Evolutionary conservation across 2,888 invertebrate species (phyloP).

Genomic region (Tipula confusa): DNA sequence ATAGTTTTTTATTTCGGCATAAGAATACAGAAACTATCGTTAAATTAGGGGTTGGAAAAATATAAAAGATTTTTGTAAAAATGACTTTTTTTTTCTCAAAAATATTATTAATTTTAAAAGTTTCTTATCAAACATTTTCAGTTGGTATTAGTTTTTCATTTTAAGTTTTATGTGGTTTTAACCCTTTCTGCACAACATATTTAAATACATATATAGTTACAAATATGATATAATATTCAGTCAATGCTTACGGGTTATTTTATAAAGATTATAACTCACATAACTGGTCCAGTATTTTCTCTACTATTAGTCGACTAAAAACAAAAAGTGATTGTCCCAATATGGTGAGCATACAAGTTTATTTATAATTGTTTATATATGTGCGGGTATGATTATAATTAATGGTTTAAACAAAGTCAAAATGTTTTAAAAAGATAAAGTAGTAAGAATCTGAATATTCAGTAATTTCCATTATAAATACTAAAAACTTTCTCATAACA

Average conservation of each 20-base stretch:
- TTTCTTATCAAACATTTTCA: conserved; percentile 12
- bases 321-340: no score
- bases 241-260: neutral
- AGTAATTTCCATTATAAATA: no score
- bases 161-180: conserved; percentile 25
- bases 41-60: neutral
- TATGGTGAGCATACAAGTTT: no score
- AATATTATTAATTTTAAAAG: conserved; percentile 20
- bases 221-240: neutral
- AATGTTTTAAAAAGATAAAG: no score
- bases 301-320: neutral
- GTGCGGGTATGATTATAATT: no score
- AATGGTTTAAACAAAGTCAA: no score
- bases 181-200: neutral
- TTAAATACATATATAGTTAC: neutral
- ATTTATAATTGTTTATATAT: no score
- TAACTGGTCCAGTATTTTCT: neutral
- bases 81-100: neutral
- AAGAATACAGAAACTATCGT: neutral
- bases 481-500: no score
- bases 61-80: neutral
- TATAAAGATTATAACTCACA: neutral
- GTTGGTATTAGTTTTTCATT: neutral
- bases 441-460: no score
- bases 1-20: neutral